These are phyloP conservation scores for Vesta saturnalis DNA, from an alignment of 2,888 invertebrate genomes.

Conservation along the genomic window DNA sequence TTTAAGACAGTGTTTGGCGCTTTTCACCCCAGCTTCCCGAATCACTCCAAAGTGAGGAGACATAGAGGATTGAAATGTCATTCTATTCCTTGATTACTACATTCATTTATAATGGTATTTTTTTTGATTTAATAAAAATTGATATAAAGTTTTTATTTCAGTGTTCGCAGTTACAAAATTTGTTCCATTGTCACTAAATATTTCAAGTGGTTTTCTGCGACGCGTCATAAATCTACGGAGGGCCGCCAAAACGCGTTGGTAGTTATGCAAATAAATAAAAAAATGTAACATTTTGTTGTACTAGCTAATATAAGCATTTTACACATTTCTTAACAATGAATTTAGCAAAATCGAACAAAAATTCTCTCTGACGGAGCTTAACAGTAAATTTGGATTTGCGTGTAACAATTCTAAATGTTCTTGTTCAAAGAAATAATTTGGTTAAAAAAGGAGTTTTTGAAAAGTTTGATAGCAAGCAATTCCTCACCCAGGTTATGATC, in stretches of 20 bases:
- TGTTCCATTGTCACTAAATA: slow-evolving; percentile 8
- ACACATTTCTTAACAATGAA: slow-evolving; percentile 3
- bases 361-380: slow-evolving; percentile 31
- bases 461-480: no score
- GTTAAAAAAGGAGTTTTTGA: slow-evolving; percentile 30
- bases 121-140: not conserved
- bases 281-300: slow-evolving; percentile 21
- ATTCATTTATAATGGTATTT: not conserved
- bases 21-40: not conserved
- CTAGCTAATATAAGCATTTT: slow-evolving; percentile 15
- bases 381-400: slow-evolving; percentile 37
- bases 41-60: not conserved
- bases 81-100: not conserved
- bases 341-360: slow-evolving; percentile 42
- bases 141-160: not conserved
- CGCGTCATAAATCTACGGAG: not conserved
- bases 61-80: not conserved
- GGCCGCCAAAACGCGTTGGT: slow-evolving; percentile 16
- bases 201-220: not conserved
- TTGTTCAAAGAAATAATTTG: slow-evolving; percentile 25
- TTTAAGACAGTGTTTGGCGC: not conserved
- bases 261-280: slow-evolving; percentile 18
- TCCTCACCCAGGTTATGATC: no score
- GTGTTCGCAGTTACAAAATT: not conserved
- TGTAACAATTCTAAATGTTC: slow-evolving; percentile 35